Evolutionary conservation across 2,888 invertebrate species (phyloP), one percentile per base, ranked within the genome.

Genomic region (Operophtera brumata): DNA sequence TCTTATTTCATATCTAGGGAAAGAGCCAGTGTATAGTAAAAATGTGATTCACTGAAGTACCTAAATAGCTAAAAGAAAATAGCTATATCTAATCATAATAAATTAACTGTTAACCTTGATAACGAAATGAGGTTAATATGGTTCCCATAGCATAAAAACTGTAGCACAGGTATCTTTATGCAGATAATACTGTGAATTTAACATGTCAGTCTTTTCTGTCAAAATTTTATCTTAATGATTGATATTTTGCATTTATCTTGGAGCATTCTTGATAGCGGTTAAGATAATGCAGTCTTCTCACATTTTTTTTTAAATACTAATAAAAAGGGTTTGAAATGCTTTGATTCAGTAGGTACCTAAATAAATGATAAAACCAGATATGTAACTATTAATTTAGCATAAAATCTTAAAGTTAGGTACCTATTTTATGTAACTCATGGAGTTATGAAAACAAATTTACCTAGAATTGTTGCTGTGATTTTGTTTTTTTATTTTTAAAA

Each of bases 191-290:
- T 7, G 1, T 41, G 43, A 52, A 53, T 37, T 50, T 20, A n/a
- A 26, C 20, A 28, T 35, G 12, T 20, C 47, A 30, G 36, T 55
- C 39, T 50, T 28, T 34, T 40, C 43, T 52, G 46, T 47, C 51
- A 57, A 25, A 40, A 47, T 45, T 54, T 62, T 59, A 57, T 56
- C 46, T 56, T 14, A 20, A 49, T 48, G 49, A 57, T 57, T 59
- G 55, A 59, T 57, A 46, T 11, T 8, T 30, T 34, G 13, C 28
- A 46, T n/a, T 42, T 14, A 47, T 51, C 13, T 47, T 39, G 40
- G 26, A 45, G 47, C 41, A 47, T 50, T 48, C 46, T 49, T 42
- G 39, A 36, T 45, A 34, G 36, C 28, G 35, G 40, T 40, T 44
- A 34, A 41, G 28, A 20, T 47, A 41, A 28, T 47, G 30, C 47